phyloP scores from a whole-genome alignment of 2,113 vertebrate genomes.

The Falco punctatus region DNA sequence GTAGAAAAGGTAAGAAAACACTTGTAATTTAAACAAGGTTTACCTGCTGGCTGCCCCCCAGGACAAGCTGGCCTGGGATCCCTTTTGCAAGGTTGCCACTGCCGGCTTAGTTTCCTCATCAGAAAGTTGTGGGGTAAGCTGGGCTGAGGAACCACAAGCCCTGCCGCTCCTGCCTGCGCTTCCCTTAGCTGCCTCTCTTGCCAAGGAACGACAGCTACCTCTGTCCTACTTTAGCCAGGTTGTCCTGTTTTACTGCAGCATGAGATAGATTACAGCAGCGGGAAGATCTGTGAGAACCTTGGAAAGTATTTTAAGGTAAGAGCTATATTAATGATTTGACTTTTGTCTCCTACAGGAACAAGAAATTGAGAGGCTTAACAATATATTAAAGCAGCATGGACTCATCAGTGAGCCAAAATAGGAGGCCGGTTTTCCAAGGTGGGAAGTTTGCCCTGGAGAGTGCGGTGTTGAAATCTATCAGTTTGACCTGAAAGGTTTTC shows the following conservation, averaged over 20 bases:
- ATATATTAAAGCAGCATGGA: constrained; percentile 80
- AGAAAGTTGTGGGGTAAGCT: background rate
- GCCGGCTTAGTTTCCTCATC: background rate
- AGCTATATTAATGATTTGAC: background rate
- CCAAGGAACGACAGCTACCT: background rate
- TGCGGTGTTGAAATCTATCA: background rate
- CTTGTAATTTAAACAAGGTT: background rate
- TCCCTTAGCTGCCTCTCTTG: background rate
- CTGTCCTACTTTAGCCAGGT: background rate
- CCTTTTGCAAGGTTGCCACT: background rate
- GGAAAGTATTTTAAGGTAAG: background rate
- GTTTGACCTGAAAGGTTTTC: background rate
- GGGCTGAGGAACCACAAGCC: background rate
- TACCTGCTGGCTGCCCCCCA: background rate
- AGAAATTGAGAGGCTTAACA: constrained; percentile 85
- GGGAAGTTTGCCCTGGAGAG: background rate
- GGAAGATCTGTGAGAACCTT: background rate
- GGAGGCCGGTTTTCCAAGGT: background rate
- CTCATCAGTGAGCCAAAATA: constrained; percentile 61
- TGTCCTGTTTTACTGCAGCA: background rate
- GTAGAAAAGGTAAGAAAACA: constrained; percentile 80
- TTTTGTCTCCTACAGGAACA: constrained; percentile 78
- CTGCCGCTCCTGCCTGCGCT: background rate
- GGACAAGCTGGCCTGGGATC: background rate
- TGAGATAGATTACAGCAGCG: background rate